Base-by-base conservation (phyloP, 2,113 vertebrate genomes). In the Terrapene triunguis region DNA sequence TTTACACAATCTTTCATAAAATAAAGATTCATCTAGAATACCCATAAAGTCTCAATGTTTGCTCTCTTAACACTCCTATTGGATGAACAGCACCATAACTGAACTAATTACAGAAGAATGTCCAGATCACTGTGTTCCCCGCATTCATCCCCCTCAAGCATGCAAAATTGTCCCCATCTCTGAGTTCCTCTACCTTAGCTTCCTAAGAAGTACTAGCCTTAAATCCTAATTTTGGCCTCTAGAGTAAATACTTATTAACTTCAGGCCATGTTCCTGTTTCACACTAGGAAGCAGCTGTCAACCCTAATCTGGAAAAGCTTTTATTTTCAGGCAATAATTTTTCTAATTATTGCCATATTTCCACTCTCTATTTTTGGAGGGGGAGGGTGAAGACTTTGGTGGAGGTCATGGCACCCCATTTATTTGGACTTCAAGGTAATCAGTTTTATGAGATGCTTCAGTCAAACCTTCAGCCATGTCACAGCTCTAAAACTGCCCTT, bases 311-410 rank as follows among this genome's bases (percentile, higher is more conserved):
- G 57, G 78, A 89, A 88, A 97, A 89, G 85, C 4, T 79, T 17
- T 85, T 85, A 85, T 13, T 69, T 89, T 85, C 50, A 83, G 89
- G 82, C 19, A 92, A 25, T 93, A 84, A 92, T 92, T 97, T 92
- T 95, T 95, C 78, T 94, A 95, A 98, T 96, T 65, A 94, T 76
- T 16, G 59, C 69, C 32, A 21, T 83, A 4, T 48, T 95, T 51
- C 62, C 87, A 51, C 48, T 62, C 32, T 72, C 2, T 76, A 7
- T 16, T 24, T 62, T 85, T 84, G 65, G 55, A 14, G 57, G 2
- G 2, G 5, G 2, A 1, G 2, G 13, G 42, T 80, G 94, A 90
- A 35, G 38, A 35, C 47, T 84, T 55, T 82, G 38, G 7, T 90
- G 24, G 80, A 90, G 84, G 44, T 89, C 21, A 4, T 88, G 90